phyloP scores from a whole-genome alignment of 2,797 vertebrate species.

The Catharus ustulatus region DNA sequence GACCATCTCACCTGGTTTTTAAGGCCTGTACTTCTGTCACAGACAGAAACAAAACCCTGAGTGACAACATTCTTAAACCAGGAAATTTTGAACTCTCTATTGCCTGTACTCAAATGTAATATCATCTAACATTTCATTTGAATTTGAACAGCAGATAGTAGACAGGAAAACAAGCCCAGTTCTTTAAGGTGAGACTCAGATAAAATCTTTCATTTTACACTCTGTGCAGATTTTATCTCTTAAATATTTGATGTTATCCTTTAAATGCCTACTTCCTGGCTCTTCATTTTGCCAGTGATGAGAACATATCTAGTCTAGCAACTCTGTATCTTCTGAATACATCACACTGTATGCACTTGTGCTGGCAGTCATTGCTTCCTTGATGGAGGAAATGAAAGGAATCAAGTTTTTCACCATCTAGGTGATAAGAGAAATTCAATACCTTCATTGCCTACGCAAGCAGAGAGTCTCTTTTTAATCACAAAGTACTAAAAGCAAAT shows the following conservation, averaged over 20 bases:
- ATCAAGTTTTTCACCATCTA: constrained; percentile 24
- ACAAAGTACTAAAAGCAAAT: constrained; percentile 32
- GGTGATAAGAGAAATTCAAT: constrained; percentile 34
- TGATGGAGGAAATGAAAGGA: constrained; percentile 49
- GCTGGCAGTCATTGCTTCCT: constrained; percentile 21
- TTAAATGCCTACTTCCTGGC: constrained; percentile 35
- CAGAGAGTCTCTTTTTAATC: constrained; percentile 52
- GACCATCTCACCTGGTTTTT: not conserved
- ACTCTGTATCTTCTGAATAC: constrained; percentile 17
- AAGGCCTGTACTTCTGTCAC: not conserved
- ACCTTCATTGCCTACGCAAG: constrained; percentile 20
- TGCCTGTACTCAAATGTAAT: not conserved
- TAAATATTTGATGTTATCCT: constrained; percentile 32
- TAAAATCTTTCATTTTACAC: constrained; percentile 45
- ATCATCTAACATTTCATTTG: constrained; percentile 24
- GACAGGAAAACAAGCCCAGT: not conserved
- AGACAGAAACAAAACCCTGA: not conserved
- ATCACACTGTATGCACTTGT: not conserved
- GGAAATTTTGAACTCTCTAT: not conserved
- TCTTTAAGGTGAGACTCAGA: constrained; percentile 2
- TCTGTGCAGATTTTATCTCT: constrained; percentile 32
- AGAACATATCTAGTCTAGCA: constrained; percentile 45
- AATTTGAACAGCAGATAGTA: not conserved
- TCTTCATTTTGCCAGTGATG: constrained; percentile 5
- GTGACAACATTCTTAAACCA: not conserved